A percentile compares a stretch with the other conserved stretches of the same genome.
These are phyloP conservation scores for Chaetodon trifasciatus DNA, from an alignment of 2,797 vertebrate species.

Conservation along the genomic window DNA sequence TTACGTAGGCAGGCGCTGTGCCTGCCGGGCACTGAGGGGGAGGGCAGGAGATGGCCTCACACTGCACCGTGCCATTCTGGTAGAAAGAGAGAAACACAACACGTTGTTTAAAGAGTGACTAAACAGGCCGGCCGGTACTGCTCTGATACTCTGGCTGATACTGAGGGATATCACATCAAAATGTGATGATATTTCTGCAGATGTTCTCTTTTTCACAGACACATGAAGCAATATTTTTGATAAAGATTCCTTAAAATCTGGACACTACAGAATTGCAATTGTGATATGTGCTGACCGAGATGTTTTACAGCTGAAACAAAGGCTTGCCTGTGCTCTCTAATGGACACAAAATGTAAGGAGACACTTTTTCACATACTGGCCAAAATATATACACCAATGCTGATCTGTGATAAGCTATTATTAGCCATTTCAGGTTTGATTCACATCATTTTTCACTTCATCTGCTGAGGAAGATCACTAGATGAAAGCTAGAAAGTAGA, in stretches of 20 bases:
- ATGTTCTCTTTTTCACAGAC: not conserved
- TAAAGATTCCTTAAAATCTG: not conserved
- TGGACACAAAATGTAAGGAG: not conserved
- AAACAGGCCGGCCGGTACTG: not conserved
- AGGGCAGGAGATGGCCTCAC: conserved; percentile 91
- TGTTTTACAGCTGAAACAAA: not conserved
- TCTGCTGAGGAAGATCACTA: not conserved
- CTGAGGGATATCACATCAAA: not conserved
- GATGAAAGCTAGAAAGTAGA: not conserved
- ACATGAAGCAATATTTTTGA: not conserved
- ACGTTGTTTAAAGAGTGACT: conserved; percentile 29
- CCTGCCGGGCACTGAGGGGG: conserved; percentile 88
- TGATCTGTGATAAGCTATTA: not conserved
- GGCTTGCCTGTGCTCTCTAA: too few species aligned
- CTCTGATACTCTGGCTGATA: not conserved
- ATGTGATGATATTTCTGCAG: not conserved
- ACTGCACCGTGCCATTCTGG: conserved; percentile 95
- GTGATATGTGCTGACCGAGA: not conserved
- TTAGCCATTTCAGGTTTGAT: too few species aligned
- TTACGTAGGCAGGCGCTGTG: conserved; percentile 89
- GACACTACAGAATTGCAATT: not conserved
- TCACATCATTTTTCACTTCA: not conserved
- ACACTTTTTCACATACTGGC: not conserved
- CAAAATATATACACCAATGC: not conserved
- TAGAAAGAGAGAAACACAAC: conserved; percentile 44